A percentile compares a stretch with the other conserved stretches of the same genome.
Evolutionary conservation across 2,113 vertebrate species (phyloP).

Genomic region (Strigops habroptila): DNA sequence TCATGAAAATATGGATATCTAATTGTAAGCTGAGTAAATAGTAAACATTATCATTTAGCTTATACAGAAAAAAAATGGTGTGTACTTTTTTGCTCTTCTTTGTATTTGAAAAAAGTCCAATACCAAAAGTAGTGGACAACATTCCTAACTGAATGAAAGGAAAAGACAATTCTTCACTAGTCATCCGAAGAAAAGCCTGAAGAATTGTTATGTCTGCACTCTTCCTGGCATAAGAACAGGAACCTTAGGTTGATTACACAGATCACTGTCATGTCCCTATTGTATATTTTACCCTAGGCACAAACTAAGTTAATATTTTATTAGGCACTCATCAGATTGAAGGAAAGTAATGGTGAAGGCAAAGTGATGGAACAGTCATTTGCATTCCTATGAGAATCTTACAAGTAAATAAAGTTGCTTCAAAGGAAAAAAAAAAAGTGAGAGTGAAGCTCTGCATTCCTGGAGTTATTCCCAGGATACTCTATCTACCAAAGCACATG

Average conservation of each 20-base stretch:
- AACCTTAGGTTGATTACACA: neutral
- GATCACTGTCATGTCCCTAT: neutral
- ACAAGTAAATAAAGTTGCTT: slow-evolving; percentile 33
- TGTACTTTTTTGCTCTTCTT: neutral
- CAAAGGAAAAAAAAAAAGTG: neutral
- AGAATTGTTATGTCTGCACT: neutral
- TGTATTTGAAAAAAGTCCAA: neutral
- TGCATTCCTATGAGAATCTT: slow-evolving; percentile 13
- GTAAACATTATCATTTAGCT: neutral
- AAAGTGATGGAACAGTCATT: neutral
- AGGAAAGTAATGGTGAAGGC: neutral
- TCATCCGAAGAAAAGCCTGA: neutral
- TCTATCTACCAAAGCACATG: neutral
- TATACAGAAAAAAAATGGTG: neutral
- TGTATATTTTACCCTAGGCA: neutral
- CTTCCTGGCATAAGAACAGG: neutral
- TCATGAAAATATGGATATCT: neutral
- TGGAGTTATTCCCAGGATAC: slow-evolving; percentile 10
- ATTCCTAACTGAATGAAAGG: neutral
- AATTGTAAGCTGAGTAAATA: neutral
- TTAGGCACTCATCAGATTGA: neutral
- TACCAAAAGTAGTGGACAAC: neutral
- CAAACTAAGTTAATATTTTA: neutral
- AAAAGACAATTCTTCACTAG: neutral
- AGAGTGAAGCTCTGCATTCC: neutral